Evolutionary conservation across 1,140 invertebrate genomes (phyloP).

Genomic region (Hydropsyche tenuis): DNA sequence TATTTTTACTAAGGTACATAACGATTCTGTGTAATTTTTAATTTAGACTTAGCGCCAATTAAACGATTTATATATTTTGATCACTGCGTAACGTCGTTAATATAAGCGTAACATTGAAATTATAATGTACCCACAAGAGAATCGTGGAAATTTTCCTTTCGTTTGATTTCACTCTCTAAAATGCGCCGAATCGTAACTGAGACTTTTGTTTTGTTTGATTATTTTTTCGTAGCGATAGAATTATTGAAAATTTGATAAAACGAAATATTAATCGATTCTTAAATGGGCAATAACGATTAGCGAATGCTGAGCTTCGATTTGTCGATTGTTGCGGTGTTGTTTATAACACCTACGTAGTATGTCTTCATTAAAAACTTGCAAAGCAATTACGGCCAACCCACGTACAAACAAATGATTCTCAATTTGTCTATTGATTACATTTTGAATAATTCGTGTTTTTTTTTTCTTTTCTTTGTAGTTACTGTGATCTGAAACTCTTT

Average conservation of each 20-base stretch:
- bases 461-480: too few relatives aligned
- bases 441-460: too few relatives aligned
- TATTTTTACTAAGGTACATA: neutral
- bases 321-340: neutral
- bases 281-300: too few relatives aligned
- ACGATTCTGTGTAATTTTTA: neutral
- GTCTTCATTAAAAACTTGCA: too few relatives aligned
- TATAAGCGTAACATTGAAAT: neutral
- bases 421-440: too few relatives aligned
- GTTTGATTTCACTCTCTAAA: constrained; percentile 21
- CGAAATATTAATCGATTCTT: too few relatives aligned
- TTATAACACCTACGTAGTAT: neutral
- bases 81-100: neutral
- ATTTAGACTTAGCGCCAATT: constrained; percentile 6
- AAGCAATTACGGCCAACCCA: too few relatives aligned
- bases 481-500: too few relatives aligned
- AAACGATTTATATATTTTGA: constrained; percentile 1
- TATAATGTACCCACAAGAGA: neutral
- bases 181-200: neutral
- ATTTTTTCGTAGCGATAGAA: too few relatives aligned
- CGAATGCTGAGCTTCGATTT: neutral
- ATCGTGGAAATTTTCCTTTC: constrained; percentile 19
- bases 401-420: too few relatives aligned
- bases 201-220: too few relatives aligned
- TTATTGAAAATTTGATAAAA: too few relatives aligned